Evolutionary conservation across 2,797 vertebrate species (phyloP).

Genomic region (Carcharodon carcharias): DNA sequence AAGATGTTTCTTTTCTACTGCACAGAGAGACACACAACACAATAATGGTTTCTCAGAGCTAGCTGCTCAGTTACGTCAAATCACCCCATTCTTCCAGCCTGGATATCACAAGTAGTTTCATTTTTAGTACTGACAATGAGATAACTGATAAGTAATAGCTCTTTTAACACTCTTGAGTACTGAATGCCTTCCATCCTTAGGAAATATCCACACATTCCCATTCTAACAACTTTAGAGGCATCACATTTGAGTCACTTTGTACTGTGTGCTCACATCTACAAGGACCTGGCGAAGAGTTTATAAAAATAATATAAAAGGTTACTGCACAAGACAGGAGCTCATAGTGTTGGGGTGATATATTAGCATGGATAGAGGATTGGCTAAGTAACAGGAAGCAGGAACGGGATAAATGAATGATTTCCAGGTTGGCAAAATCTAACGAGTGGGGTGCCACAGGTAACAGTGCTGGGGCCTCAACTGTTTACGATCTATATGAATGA

Average conservation of each 20-base stretch:
- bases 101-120: neutral
- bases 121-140: constrained; percentile 30
- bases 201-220: neutral
- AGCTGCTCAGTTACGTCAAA: neutral
- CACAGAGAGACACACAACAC: neutral
- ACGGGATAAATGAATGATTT: neutral
- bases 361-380: neutral
- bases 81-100: neutral
- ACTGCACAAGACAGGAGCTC: neutral
- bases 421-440: neutral
- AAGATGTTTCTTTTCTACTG: neutral
- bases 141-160: neutral
- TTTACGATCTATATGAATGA: neutral
- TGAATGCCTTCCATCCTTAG: neutral
- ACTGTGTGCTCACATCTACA: neutral
- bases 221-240: neutral
- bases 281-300: neutral
- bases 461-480: neutral
- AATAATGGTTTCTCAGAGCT: neutral
- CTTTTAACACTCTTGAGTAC: constrained; percentile 28
- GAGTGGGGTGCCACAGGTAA: neutral
- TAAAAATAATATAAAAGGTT: neutral
- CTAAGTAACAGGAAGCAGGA: neutral
- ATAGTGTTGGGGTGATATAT: neutral
- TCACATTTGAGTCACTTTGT: neutral